Evolutionary conservation across 1,140 invertebrate species (phyloP).

Genomic region (Hyphantria cunea): DNA sequence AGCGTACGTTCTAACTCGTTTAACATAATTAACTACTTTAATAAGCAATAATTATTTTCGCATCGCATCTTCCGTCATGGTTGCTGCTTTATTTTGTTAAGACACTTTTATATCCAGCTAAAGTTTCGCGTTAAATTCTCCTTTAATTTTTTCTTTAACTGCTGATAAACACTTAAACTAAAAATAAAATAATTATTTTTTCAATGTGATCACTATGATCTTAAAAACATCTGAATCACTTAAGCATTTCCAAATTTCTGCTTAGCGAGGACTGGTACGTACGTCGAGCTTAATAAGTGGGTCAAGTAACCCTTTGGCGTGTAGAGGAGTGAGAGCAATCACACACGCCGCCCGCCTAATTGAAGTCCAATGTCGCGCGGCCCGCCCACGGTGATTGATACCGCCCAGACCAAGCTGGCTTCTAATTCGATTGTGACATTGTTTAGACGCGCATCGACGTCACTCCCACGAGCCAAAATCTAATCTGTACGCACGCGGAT

Average conservation of each 20-base stretch:
- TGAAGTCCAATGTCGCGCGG: slow-evolving; percentile 78
- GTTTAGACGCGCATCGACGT: slow-evolving; percentile 59
- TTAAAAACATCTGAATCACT: slow-evolving; percentile 51
- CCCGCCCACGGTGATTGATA: slow-evolving; percentile 78
- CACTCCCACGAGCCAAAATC: slow-evolving; percentile 43
- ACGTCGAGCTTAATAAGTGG: slow-evolving; percentile 69
- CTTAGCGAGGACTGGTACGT: slow-evolving; percentile 49
- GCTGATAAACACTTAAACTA: too few species aligned
- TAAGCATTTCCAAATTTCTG: slow-evolving; percentile 58
- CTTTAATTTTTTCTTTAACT: too few species aligned
- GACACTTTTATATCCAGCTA: too few species aligned
- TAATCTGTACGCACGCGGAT: slow-evolving; percentile 42
- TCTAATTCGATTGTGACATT: slow-evolving; percentile 73
- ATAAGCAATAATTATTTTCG: slow-evolving; percentile 55
- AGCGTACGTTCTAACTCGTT: slow-evolving; percentile 28
- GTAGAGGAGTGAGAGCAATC: slow-evolving; percentile 74
- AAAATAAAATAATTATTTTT: too few species aligned
- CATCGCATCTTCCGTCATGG: slow-evolving; percentile 47
- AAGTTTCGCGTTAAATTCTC: too few species aligned
- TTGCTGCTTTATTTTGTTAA: slow-evolving; percentile 46
- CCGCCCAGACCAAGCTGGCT: slow-evolving; percentile 53
- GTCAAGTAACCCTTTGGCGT: slow-evolving; percentile 77
- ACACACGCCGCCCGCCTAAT: slow-evolving; percentile 76
- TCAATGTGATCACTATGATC: too few species aligned
- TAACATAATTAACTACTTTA: slow-evolving; percentile 52